Percentiles rank a stretch among this genome's conserved stretches.
These are phyloP conservation scores for Limenitis camilla DNA, from an alignment of 2,888 invertebrate genomes.

Conservation along the genomic window DNA sequence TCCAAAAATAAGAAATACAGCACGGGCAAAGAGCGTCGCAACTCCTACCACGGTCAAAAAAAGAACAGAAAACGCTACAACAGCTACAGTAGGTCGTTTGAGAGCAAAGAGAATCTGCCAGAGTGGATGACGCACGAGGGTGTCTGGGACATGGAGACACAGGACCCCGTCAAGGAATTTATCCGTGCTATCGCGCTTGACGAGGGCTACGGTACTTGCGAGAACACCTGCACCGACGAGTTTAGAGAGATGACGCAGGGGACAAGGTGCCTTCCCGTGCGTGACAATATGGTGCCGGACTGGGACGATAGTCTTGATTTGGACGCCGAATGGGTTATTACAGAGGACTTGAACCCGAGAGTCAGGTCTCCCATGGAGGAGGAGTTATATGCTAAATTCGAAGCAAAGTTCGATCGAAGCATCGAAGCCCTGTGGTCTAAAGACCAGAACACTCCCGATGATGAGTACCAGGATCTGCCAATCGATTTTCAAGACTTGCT, in stretches of 20 bases:
- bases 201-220: conserved; percentile 70
- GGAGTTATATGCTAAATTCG: conserved; percentile 74
- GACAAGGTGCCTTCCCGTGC: conserved; percentile 35
- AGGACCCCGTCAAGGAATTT: conserved; percentile 67
- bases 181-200: conserved; percentile 63
- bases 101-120: conserved; percentile 64
- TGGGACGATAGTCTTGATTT: conserved; percentile 56
- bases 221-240: conserved; percentile 64
- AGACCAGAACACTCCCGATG: conserved; percentile 66
- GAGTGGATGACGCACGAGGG: conserved; percentile 73
- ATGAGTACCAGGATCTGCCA: conserved; percentile 76
- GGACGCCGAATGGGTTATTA: conserved; percentile 49
- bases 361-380: conserved; percentile 58
- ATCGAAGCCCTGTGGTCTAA: conserved; percentile 80
- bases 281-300: conserved; percentile 49
- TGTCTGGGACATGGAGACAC: conserved; percentile 68
- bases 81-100: conserved; percentile 59
- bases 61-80: conserved; percentile 58
- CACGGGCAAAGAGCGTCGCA: conserved; percentile 60
- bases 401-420: conserved; percentile 80
- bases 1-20: conserved; percentile 51
- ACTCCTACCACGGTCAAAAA: conserved; percentile 57
- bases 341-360: conserved; percentile 46
- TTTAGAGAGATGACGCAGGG: conserved; percentile 39
- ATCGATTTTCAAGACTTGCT: conserved; percentile 75